A percentile compares a stretch with the other conserved stretches of the same genome.
phyloP scores from a whole-genome alignment of 2,113 vertebrate species.

The Chroicocephalus ridibundus region DNA sequence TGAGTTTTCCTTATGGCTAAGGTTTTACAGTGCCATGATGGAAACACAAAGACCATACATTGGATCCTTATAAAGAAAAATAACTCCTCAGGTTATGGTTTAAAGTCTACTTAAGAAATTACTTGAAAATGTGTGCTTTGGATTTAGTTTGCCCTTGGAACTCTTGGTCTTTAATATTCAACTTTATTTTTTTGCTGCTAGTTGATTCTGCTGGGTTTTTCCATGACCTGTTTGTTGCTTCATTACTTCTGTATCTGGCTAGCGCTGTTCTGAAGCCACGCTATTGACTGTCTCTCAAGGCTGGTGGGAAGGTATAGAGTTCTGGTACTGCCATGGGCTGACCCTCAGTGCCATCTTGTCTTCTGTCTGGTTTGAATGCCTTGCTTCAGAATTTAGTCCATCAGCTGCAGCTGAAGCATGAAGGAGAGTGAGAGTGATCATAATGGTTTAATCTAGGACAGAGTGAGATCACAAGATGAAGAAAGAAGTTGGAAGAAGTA shows the following conservation, averaged over 20 bases:
- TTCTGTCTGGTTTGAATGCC: background rate
- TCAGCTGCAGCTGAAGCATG: background rate
- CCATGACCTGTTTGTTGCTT: background rate
- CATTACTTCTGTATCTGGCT: background rate
- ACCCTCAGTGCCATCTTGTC: background rate
- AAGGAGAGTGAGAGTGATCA: background rate
- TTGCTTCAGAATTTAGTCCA: background rate
- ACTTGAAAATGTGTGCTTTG: background rate
- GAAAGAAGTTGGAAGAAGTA: background rate
- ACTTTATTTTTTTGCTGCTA: background rate
- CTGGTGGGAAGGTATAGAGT: background rate
- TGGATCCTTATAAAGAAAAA: background rate
- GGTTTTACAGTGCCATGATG: background rate
- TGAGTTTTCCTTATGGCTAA: background rate
- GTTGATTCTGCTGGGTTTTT: background rate
- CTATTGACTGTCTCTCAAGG: background rate
- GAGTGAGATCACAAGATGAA: background rate
- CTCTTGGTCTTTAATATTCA: background rate
- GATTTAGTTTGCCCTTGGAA: background rate
- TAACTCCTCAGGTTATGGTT: background rate
- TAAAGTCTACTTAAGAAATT: background rate
- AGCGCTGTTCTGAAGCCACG: background rate
- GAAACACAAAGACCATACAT: background rate
- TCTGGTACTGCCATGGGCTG: background rate
- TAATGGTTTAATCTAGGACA: background rate